phyloP scores from a whole-genome alignment of 2,797 vertebrate genomes.

The Scyliorhinus canicula region DNA sequence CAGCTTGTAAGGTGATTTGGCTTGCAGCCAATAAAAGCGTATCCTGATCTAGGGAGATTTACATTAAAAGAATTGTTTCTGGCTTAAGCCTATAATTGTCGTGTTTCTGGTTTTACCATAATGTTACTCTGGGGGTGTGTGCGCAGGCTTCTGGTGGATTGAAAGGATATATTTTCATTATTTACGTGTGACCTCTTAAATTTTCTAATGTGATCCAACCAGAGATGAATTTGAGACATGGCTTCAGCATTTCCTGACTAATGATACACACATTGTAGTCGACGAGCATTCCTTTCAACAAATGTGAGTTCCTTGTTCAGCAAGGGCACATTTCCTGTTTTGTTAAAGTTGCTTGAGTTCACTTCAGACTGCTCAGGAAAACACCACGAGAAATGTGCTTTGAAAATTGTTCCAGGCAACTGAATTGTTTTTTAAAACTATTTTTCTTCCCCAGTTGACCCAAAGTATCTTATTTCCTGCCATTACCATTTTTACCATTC shows the following conservation, averaged over 20 bases:
- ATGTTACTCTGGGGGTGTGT: too few relatives aligned
- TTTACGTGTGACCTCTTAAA: neutral
- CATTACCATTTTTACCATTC: neutral
- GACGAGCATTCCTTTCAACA: neutral
- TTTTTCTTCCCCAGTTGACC: neutral
- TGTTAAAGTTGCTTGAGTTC: neutral
- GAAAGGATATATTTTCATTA: neutral
- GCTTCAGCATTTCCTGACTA: constrained; percentile 6
- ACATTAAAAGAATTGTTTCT: neutral
- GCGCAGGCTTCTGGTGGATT: neutral
- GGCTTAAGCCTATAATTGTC: neutral
- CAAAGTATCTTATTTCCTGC: neutral
- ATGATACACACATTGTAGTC: neutral
- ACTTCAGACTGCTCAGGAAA: neutral
- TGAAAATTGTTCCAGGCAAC: neutral
- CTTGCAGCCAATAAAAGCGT: neutral
- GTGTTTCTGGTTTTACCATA: neutral
- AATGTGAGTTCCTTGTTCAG: neutral
- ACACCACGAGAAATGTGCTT: neutral
- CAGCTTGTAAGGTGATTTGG: neutral
- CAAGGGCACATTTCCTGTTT: constrained; percentile 22
- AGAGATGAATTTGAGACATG: neutral
- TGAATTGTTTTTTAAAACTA: neutral
- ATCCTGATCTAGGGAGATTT: neutral
- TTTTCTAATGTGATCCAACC: neutral